A percentile compares a stretch with the other conserved stretches of the same genome.
phyloP scores from a whole-genome alignment of 2,113 vertebrate genomes.

The Neoarius graeffei region DNA sequence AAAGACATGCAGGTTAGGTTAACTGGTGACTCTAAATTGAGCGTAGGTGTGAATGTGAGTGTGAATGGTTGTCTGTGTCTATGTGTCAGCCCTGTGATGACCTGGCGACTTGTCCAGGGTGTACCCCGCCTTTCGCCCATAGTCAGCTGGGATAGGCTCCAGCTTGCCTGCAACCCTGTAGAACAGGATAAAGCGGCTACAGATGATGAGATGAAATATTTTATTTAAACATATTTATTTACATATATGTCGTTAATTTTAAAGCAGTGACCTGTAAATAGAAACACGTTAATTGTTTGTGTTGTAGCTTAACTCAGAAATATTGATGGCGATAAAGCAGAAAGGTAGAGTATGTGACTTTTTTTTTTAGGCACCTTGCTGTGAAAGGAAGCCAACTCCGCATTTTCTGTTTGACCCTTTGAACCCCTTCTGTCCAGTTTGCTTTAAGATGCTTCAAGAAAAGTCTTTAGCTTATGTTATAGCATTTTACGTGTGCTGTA shows the following conservation, averaged over 20 bases:
- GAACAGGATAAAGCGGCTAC: no score
- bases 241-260: not conserved
- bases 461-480: not conserved
- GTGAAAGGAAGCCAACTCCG: conserved; percentile 58
- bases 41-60: no score
- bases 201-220: no score
- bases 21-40: no score
- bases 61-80: no score
- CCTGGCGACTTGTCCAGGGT: no score
- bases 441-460: not conserved
- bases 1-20: no score
- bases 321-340: conserved; percentile 36
- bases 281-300: not conserved
- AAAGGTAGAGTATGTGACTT: conserved; percentile 34
- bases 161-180: no score
- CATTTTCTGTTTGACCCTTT: conserved; percentile 68
- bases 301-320: conserved; percentile 10
- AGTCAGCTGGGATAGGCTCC: no score
- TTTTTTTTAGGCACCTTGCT: conserved; percentile 32
- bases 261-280: not conserved
- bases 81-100: no score
- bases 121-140: no score
- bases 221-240: no score
- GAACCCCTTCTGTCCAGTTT: conserved; percentile 63
- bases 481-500: not conserved